Base-by-base conservation (phyloP, 2,888 invertebrate species). In the Folsomia candida region DNA sequence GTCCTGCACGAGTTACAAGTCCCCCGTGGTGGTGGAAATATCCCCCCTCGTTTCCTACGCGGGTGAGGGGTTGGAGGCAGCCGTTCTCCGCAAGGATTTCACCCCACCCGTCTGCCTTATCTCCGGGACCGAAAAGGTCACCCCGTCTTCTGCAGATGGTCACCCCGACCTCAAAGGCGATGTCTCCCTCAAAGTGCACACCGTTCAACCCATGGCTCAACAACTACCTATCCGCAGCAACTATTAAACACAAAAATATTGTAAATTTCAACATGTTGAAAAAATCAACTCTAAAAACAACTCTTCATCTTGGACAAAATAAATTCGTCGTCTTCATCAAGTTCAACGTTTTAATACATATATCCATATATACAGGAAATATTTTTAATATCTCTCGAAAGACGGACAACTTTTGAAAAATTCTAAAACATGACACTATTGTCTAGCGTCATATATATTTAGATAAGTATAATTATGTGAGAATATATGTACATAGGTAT, bases 11-110 rank as follows among this genome's bases (percentile, higher is more conserved):
- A 82, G 82, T 74, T 83, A 83, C 71, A 81, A 82, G 72, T 82
- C 82, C 73, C 82, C 82, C 22, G 81, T 85, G 27, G 82, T 85
- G n/a, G 89, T 93, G 78, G 98, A 98, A 85, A 91, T 98, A 71
- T 96, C 96, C 11, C 95, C 97, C 0, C 84, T 95, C 2, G 84
- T 96, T 1, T 93, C 94, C 0, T 97, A 96, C 78, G 90, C 89
- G 58, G 97, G 97, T 1, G 97, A 98, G 85, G 90, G 91, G 81
- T 85, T 97, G 70, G 86, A 87, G 67, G 84, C 86, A 2, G 82
- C 89, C 51, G 90, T 91, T 0, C 84, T 85, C 58, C 89, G 88
- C 29, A 89, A 90, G 82, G 87, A 86, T 18, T 90, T 91, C 76
- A 83, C 85, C 0, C 88, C 89, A 3, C 92, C 93, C 28, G 85